Evolutionary conservation across 2,888 invertebrate genomes (phyloP).

Genomic region (Orchestes rusci): DNA sequence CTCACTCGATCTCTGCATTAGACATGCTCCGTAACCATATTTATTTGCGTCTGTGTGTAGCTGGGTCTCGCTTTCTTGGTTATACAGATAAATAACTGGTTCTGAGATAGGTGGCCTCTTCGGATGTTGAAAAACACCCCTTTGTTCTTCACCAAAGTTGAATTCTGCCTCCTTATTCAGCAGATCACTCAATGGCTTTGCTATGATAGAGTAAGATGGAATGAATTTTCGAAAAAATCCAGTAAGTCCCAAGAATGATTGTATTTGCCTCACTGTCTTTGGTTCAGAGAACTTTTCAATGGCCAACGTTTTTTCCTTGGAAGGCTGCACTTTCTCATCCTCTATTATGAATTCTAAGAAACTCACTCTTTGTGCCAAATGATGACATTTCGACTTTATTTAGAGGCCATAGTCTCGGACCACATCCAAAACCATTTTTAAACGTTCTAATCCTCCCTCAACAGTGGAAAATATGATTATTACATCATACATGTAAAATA

Average conservation of each 20-base stretch:
- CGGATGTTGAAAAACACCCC: no score
- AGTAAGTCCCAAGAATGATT: conserved; percentile 35
- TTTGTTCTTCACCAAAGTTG: no score
- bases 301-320: conserved; percentile 27
- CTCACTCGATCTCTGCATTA: no score
- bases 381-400: conserved; percentile 36
- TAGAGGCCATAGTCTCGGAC: conserved; percentile 34
- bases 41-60: no score
- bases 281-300: conserved; percentile 30
- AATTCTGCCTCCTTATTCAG: conserved; percentile 28
- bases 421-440: conserved; percentile 29
- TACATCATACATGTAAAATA: conserved; percentile 31
- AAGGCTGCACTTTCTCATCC: conserved; percentile 26
- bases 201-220: conserved; percentile 29
- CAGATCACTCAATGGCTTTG: conserved; percentile 33
- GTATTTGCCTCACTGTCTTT: conserved; percentile 27
- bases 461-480: conserved; percentile 21
- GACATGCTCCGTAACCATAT: no score
- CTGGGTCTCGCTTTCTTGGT: conserved; percentile 21
- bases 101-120: conserved; percentile 22
- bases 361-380: conserved; percentile 26
- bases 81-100: conserved; percentile 18
- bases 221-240: conserved; percentile 34
- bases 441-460: conserved; percentile 28
- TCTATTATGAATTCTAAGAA: conserved; percentile 6